A percentile compares a stretch with the other conserved stretches of the same genome.
Evolutionary conservation across 2,888 invertebrate genomes (phyloP).

Genomic region (Drosophila vallismaia): DNA sequence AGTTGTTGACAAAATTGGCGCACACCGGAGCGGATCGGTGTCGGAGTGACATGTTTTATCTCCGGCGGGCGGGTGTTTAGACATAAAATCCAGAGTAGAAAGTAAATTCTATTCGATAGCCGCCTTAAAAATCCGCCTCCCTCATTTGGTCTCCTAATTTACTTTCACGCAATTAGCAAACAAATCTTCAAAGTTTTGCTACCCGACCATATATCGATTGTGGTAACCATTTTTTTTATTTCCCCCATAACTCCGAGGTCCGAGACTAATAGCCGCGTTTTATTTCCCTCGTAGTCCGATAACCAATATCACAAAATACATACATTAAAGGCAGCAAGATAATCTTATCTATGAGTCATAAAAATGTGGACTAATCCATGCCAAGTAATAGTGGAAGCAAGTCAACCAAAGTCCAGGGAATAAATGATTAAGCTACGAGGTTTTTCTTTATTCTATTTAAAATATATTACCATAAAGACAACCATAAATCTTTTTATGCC

Average conservation of each 20-base stretch:
- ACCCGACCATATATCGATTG: neutral
- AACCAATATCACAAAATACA: neutral
- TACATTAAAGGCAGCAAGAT: neutral
- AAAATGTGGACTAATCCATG: slow-evolving; percentile 17
- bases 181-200: slow-evolving; percentile 12
- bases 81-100: slow-evolving; percentile 73
- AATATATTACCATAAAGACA: neutral
- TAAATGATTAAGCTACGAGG: neutral
- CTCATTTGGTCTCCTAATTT: slow-evolving; percentile 57
- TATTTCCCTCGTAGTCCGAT: slow-evolving; percentile 18
- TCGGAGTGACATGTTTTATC: slow-evolving; percentile 4
- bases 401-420: slow-evolving; percentile 3
- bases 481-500: neutral
- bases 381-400: neutral
- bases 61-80: slow-evolving; percentile 25
- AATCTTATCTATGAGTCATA: slow-evolving; percentile 24
- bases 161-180: slow-evolving; percentile 64
- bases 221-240: slow-evolving; percentile 16
- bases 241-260: slow-evolving; percentile 17
- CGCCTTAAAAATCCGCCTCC: slow-evolving; percentile 60
- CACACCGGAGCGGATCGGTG: slow-evolving; percentile 18
- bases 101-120: slow-evolving; percentile 65
- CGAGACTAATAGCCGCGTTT: slow-evolving; percentile 15
- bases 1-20: slow-evolving; percentile 74
- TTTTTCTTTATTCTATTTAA: neutral